A percentile compares a stretch with the other conserved stretches of the same genome.
Conservation (phyloP, 2,888 invertebrate genomes). For the Cecidostiba fungosa region DNA sequence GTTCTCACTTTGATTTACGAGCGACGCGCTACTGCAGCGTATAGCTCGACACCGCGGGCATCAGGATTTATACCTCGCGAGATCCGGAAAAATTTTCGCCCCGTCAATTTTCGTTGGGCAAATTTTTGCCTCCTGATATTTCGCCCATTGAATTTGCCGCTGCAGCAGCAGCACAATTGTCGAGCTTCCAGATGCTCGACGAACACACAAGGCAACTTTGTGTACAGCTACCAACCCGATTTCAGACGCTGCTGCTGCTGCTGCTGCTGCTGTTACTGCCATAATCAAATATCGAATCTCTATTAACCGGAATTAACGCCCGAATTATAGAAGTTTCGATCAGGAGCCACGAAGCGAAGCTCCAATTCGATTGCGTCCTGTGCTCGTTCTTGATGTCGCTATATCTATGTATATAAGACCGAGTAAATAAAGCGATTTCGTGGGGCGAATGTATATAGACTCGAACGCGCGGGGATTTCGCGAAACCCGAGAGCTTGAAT, state of each 20-base stretch:
- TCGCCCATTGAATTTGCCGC: not conserved
- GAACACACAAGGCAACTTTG: not conserved
- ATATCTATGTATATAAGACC: not conserved
- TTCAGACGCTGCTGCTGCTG: not conserved
- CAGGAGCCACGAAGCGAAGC: slow-evolving; percentile 11
- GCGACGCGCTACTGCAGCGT: slow-evolving; percentile 6
- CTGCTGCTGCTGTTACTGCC: not conserved
- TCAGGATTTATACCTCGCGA: slow-evolving; percentile 49
- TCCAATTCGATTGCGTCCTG: slow-evolving; percentile 31
- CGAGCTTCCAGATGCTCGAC: not conserved
- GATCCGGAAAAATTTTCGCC: slow-evolving; percentile 54
- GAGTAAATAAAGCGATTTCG: not conserved
- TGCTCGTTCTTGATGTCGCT: not conserved
- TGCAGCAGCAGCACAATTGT: not conserved
- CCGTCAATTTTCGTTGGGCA: slow-evolving; percentile 44
- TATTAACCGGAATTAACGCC: slow-evolving; percentile 59
- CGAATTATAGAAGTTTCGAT: slow-evolving; percentile 61
- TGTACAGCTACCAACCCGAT: not conserved
- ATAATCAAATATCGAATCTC: slow-evolving; percentile 64
- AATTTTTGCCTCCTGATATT: slow-evolving; percentile 23
- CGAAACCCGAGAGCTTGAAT: not conserved
- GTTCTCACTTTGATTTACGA: slow-evolving; percentile 53
- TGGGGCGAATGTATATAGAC: not conserved
- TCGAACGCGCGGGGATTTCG: not conserved
- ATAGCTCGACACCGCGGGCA: not conserved